Conservation (phyloP, 1,140 invertebrate genomes). For the Drosophila repletoides region DNA sequence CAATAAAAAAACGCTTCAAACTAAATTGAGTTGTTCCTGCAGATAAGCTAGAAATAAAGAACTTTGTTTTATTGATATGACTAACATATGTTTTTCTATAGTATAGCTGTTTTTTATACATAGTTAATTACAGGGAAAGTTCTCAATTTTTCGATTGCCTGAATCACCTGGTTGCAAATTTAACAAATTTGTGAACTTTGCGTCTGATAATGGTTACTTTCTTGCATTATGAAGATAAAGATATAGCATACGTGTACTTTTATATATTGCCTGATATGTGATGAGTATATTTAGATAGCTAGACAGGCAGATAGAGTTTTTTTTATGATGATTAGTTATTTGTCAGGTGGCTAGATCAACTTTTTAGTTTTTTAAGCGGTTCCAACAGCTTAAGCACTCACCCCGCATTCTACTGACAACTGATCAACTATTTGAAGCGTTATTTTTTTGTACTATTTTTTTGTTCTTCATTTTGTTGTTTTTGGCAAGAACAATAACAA, state of each 20-base stretch:
- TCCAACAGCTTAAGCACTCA: too few species aligned
- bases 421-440: slow-evolving; percentile 14
- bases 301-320: too few species aligned
- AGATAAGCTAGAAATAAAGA: not conserved
- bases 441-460: not conserved
- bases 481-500: slow-evolving; percentile 22
- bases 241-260: slow-evolving; percentile 1
- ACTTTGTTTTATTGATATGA: not conserved
- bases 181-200: too few species aligned
- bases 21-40: not conserved
- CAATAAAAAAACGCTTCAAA: too few species aligned
- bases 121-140: not conserved
- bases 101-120: not conserved
- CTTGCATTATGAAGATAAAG: too few species aligned
- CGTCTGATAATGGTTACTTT: not conserved
- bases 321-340: too few species aligned
- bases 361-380: too few species aligned
- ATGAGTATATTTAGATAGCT: not conserved
- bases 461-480: slow-evolving; percentile 1
- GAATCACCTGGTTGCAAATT: not conserved
- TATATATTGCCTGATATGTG: not conserved
- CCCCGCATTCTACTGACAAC: not conserved
- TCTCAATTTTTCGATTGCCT: slow-evolving; percentile 5
- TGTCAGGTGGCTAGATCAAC: too few species aligned
- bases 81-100: too few species aligned